Conservation (phyloP, 1,140 invertebrate genomes). For the Eriocheir sinensis region DNA sequence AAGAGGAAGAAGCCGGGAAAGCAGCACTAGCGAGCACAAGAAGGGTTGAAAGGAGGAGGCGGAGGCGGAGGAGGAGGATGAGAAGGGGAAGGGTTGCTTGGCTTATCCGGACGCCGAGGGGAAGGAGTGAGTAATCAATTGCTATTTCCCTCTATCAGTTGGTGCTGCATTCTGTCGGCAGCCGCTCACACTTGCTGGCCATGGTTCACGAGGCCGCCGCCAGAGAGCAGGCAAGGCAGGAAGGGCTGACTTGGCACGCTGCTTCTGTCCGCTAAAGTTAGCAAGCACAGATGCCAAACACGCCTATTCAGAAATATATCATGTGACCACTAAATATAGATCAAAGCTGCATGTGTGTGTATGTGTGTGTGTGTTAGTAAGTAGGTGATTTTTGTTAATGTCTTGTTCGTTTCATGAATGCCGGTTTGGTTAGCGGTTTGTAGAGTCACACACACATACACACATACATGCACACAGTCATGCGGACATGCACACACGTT, state of each 20-base stretch:
- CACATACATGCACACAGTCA: slow-evolving; percentile 18
- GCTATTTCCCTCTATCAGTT: slow-evolving; percentile 15
- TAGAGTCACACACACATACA: slow-evolving; percentile 9
- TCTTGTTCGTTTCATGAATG: background rate
- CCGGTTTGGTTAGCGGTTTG: background rate
- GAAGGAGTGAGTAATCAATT: background rate
- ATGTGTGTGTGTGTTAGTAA: background rate
- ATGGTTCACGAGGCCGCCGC: background rate
- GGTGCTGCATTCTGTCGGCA: background rate
- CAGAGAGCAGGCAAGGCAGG: background rate
- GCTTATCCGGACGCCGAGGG: background rate
- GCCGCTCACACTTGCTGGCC: background rate
- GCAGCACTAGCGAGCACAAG: background rate
- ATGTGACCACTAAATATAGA: background rate
- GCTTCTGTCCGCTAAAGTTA: background rate
- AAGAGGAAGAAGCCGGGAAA: background rate
- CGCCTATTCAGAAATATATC: background rate
- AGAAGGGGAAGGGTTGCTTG: no score
- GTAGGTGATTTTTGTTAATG: background rate
- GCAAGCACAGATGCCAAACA: background rate
- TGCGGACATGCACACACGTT: background rate
- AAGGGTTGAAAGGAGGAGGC: background rate
- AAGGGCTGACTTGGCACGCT: background rate
- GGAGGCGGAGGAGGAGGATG: background rate
- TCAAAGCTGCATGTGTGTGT: background rate